Conservation (phyloP, 2,888 invertebrate species). For the Hylaea fasciaria region DNA sequence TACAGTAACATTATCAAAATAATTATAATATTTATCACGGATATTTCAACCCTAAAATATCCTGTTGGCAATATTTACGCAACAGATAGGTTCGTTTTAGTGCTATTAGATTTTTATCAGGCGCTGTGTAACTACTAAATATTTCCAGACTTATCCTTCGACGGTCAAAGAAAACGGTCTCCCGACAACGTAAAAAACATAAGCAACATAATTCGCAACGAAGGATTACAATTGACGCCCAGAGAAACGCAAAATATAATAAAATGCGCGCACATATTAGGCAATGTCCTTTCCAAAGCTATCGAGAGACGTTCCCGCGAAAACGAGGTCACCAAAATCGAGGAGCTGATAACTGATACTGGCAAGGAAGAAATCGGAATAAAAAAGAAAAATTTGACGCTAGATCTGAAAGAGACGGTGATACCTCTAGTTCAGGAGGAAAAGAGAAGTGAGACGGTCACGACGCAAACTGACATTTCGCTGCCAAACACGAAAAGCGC, state of each 20-base stretch:
- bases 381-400: constrained; percentile 66
- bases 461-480: constrained; percentile 79
- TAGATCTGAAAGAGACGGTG: constrained; percentile 70
- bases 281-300: constrained; percentile 69
- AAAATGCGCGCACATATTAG: constrained; percentile 75
- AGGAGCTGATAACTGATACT: constrained; percentile 42
- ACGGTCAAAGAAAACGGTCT: constrained; percentile 63
- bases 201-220: constrained; percentile 66
- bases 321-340: constrained; percentile 47
- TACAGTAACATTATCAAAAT: too few relatives aligned
- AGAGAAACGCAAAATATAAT: constrained; percentile 75
- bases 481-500: constrained; percentile 79
- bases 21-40: too few relatives aligned
- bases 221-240: constrained; percentile 70
- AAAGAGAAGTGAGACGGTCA: constrained; percentile 63
- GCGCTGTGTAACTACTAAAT: not conserved
- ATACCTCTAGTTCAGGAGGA: constrained; percentile 60
- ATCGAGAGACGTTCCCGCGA: constrained; percentile 66
- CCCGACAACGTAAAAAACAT: constrained; percentile 65
- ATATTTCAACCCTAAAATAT: too few relatives aligned
- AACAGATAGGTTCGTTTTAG: not conserved
- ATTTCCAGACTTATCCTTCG: constrained; percentile 61
- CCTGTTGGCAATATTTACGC: not conserved
- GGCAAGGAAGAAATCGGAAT: constrained; percentile 41
- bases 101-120: constrained; percentile 11